Base-by-base conservation (phyloP, 1,140 invertebrate species). In the Tetragnatha versicolor region DNA sequence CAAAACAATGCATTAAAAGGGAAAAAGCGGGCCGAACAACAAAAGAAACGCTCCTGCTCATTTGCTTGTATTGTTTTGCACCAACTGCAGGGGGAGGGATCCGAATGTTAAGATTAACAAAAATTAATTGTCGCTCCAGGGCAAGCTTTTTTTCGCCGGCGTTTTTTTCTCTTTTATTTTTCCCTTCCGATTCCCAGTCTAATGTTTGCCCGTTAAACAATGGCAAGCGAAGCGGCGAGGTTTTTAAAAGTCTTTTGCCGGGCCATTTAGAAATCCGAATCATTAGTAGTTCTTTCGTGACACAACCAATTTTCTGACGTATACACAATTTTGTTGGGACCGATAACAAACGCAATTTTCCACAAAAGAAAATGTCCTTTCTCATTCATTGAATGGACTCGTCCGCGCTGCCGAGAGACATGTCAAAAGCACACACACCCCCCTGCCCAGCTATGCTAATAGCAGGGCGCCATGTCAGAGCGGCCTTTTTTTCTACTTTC, bases 331-430 rank as follows among this genome's bases (percentile, higher is more conserved):
- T 79, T 79, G 76, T 60, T 68, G 42, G 53, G 55, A 2, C 68
- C 63, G 76, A 79, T 79, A 79, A 79, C 76, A 79, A 79, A 79
- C 65, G 65, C 76, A 79, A 79, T 79, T 79, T 79, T 79, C 76
- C 65, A 79, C 76, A 79, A 68, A 79, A 79, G 65, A 79, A 79
- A 79, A 79, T 58, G 65, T 79, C 65, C 51, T 79, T 79, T 65
- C 73, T 77, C 73, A 77, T 77, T 77, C 65, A 68, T 47, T 69
- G 63, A 79, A 79, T 79, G 76, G 76, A 77, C 73, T 69, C 63
- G 76, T 69, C 76, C 65, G 35, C 63, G 63, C 25, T 49, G 63
- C 65, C 35, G 51, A 53, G 65, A 79, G 76, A 79, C 76, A 69
- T 60, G 76, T 79, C 76, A 79, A 79, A 79, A 68, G 63, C 65